Evolutionary conservation across 2,888 invertebrate species (phyloP), one percentile per base, ranked within the genome.

Genomic region (Aethes cnicana): DNA sequence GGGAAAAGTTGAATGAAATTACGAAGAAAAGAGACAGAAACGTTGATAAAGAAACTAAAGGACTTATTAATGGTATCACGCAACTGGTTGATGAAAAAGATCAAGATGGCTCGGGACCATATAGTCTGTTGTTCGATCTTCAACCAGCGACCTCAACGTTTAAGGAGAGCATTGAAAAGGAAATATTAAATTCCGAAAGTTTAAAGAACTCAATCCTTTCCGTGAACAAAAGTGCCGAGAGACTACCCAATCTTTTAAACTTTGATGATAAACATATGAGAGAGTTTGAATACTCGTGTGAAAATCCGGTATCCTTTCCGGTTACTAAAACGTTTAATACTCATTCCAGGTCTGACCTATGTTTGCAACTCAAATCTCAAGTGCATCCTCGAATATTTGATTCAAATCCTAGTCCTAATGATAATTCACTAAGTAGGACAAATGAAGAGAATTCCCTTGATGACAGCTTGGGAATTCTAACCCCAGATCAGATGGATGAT

Each of bases 401-500:
- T 67, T 66, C 78, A 48, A 87, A 85, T 58, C 64, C 77, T 58
- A 88, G 87, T 68, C 89, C 90, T 37, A 89, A 82, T 64, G 90
- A 90, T 47, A 88, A 82, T 60, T 90, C 90, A 30, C 56, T 82
- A 37, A 87, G 74, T 56, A 81, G 83, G 70, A 79, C 86, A 41
- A 92, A 91, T 69, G 95, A 95, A 76, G 94, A 95, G 72, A 94
- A 95, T 74, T 96, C 96, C 1, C 92, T 95, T 64, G 96, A 96
- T 69, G 96, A 97, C 73, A 95, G 95, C 66, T 87, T 96, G 63
- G 96, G 96, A 3, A 96, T 97, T 66, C 86, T 97, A 56, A 96
- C 96, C 6, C 96, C 96, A 0, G 96, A 96, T 83, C 96, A 96
- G 81, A 96, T 97, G 95, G 94, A 95, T 68, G 93, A 92, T 66